Evolutionary conservation across 2,888 invertebrate species (phyloP), one percentile per base, ranked within the genome.

Genomic region (Oligia strigilis): DNA sequence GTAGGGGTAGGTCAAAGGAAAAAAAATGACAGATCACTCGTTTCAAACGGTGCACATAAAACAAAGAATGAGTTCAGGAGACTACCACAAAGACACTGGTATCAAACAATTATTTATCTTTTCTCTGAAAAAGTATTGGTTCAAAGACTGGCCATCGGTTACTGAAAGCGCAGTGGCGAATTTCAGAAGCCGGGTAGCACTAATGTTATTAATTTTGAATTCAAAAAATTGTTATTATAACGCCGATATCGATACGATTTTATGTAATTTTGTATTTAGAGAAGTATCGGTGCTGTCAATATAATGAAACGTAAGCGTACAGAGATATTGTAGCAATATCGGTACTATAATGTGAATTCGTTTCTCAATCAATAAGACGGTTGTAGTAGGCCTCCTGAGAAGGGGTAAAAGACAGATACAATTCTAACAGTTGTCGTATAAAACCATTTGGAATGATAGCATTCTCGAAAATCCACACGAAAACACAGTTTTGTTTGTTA

Each of bases 401-500:
- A 66, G 8, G 8, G 55, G 4, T 19, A 52, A 77, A 17, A 60
- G 11, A 52, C 4, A 69, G 46, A 58, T 4, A 80, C 43, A 77
- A 77, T 55, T 70, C 64, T 87, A 81, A 84, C 52, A 81, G 78
- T 80, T 82, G 81, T 73, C 67, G 11, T 78, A 75, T 65, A 78
- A 76, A 77, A 82, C 75, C 64, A 52, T 81, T 84, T 65, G 52
- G 11, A 71, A 65, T 75, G 72, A 79, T 77, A 81, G 81, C 80
- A 83, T 83, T 80, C 62, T 72, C 23, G 55, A 75, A 81, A 78
- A 67, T 17, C 13, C 84, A 84, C 87, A 86, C 86, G 72, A 89
- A 86, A 90, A 91, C 80, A 86, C 79, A 80, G 77, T 70, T 49
- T 80, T 72, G 29, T 86, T 62, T 83, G 89, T 91, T 90, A 91